phyloP scores from a whole-genome alignment of 1,140 invertebrate species.

The Papilio xuthus region DNA sequence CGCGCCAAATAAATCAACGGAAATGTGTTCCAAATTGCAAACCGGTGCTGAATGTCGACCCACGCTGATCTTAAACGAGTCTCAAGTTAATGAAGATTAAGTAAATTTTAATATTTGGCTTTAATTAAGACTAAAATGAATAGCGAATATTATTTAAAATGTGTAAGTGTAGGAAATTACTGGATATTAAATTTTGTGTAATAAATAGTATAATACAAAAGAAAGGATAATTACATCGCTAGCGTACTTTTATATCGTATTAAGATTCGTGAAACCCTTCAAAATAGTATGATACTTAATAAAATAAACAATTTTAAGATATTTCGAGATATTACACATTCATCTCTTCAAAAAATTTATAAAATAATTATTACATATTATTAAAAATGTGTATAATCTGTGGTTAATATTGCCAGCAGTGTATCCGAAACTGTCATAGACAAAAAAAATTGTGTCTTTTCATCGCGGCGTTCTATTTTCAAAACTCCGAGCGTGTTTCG shows the following conservation, averaged over 20 bases:
- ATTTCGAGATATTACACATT: too few relatives aligned
- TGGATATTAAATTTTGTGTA: too few relatives aligned
- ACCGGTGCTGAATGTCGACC: not conserved
- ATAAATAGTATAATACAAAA: too few relatives aligned
- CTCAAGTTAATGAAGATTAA: conserved; percentile 2
- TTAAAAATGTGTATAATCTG: not conserved
- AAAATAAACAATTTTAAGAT: too few relatives aligned
- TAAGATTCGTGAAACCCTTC: too few relatives aligned
- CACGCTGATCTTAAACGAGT: not conserved
- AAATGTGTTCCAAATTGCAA: conserved; percentile 14
- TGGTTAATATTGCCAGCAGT: not conserved
- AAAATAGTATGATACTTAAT: too few relatives aligned
- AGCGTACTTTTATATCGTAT: too few relatives aligned
- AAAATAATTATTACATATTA: not conserved
- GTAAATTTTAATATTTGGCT: not conserved
- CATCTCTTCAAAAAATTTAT: too few relatives aligned
- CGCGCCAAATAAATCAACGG: not conserved
- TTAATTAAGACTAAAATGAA: not conserved
- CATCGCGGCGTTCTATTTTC: conserved; percentile 55
- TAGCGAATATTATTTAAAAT: too few relatives aligned
- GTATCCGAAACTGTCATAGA: conserved; percentile 22
- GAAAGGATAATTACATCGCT: too few relatives aligned
- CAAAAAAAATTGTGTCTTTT: conserved; percentile 28
- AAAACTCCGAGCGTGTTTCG: conserved; percentile 53
- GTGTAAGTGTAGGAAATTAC: too few relatives aligned